phyloP scores from a whole-genome alignment of 2,888 invertebrate genomes.

The Diploptera punctata region DNA sequence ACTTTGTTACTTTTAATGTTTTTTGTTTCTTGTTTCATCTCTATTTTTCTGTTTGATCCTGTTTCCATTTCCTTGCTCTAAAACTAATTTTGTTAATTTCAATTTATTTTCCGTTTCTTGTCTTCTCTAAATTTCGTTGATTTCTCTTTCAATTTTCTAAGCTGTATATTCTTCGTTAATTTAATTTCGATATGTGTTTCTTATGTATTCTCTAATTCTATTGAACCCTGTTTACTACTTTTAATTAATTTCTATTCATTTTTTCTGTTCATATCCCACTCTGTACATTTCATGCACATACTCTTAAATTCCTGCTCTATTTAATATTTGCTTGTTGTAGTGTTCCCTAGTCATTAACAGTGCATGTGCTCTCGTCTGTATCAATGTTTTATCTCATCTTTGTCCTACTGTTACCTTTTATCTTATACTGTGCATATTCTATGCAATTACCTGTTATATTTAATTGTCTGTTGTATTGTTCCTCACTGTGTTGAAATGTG shows the following conservation, averaged over 20 bases:
- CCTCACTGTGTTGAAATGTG: no score
- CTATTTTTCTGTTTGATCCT: background rate
- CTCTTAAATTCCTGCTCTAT: no score
- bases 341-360: no score
- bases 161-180: slow-evolving; percentile 26
- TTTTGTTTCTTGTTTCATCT: no score
- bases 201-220: background rate
- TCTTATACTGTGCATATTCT: no score
- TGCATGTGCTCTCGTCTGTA: no score
- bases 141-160: slow-evolving; percentile 22
- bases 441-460: no score
- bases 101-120: background rate
- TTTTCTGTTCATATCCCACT: slow-evolving; percentile 4
- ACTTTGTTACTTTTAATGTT: no score
- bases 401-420: no score
- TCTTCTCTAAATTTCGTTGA: slow-evolving; percentile 4
- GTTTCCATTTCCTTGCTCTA: background rate
- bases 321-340: no score
- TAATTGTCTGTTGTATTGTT: no score
- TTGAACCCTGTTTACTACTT: slow-evolving; percentile 22
- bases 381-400: no score
- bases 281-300: background rate
- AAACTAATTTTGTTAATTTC: background rate
- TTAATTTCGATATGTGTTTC: slow-evolving; percentile 11
- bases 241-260: slow-evolving; percentile 27